Conservation (phyloP, 2,888 invertebrate genomes). For the Boloria euphrosyne region DNA sequence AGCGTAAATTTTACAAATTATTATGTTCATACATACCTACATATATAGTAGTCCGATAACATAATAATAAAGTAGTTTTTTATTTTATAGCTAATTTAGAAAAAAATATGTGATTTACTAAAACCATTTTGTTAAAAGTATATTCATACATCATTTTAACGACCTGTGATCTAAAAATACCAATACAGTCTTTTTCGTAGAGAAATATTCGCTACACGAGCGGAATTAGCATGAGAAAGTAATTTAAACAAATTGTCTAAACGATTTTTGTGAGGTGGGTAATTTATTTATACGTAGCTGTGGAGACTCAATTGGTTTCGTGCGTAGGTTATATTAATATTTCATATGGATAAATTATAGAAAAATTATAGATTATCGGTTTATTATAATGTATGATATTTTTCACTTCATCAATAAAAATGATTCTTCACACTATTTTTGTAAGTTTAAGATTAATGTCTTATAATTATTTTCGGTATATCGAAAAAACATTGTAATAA, state of each 20-base stretch:
- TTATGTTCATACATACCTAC: background rate
- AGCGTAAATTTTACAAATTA: background rate
- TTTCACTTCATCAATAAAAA: background rate
- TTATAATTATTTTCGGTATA: no score
- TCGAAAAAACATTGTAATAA: no score
- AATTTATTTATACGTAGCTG: constrained; percentile 57
- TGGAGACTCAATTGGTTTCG: constrained; percentile 55
- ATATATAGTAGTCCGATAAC: background rate
- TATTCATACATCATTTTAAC: constrained; percentile 69
- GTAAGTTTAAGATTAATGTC: no score
- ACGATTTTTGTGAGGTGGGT: constrained; percentile 70
- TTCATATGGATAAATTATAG: constrained; percentile 13
- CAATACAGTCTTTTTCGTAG: constrained; percentile 54
- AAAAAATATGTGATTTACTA: constrained; percentile 15
- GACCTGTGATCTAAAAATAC: constrained; percentile 57
- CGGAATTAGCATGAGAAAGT: constrained; percentile 75
- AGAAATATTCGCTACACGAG: constrained; percentile 70
- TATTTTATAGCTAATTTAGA: background rate
- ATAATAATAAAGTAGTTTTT: background rate
- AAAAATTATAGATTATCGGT: constrained; percentile 3
- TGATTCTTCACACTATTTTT: no score
- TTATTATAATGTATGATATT: background rate
- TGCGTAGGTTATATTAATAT: constrained; percentile 45
- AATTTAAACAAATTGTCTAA: constrained; percentile 77
- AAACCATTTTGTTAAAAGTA: constrained; percentile 19